These are phyloP conservation scores for Antedon bifida DNA, from an alignment of 35 echinoderm and acorn worm genomes.

Conservation along the genomic window DNA sequence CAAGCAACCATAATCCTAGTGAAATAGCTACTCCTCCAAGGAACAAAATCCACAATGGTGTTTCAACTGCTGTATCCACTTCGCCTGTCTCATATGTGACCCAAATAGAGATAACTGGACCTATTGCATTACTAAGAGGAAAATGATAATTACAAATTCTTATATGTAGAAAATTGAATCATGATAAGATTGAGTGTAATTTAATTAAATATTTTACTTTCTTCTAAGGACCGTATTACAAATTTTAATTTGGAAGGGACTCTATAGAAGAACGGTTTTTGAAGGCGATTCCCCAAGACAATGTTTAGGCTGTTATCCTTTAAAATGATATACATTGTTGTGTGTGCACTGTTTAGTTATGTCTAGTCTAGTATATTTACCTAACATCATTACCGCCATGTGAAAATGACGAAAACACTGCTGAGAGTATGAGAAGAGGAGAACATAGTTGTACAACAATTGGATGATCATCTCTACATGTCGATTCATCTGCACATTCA, in stretches of 20 bases:
- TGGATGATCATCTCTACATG: conserved; percentile 7
- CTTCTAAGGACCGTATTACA: too few relatives aligned
- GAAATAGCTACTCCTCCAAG: conserved; percentile 9
- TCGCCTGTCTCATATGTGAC: background rate
- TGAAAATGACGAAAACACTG: conserved; percentile 2
- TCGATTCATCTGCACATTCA: too few relatives aligned
- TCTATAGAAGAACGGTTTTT: too few relatives aligned
- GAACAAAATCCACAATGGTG: conserved; percentile 4
- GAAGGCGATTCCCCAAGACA: too few relatives aligned
- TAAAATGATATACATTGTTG: too few relatives aligned
- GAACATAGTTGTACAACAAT: background rate
- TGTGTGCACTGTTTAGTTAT: too few relatives aligned
- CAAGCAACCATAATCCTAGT: background rate
- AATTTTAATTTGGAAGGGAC: too few relatives aligned
- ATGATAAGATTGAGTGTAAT: too few relatives aligned
- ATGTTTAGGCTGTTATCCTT: too few relatives aligned
- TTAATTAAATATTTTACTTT: too few relatives aligned
- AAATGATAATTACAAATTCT: background rate
- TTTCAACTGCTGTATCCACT: background rate
- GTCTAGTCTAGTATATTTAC: background rate
- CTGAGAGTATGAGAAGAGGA: conserved; percentile 4
- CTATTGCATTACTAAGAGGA: conserved; percentile 4
- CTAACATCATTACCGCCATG: conserved; percentile 31
- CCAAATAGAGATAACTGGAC: background rate
- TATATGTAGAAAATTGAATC: too few relatives aligned